phyloP scores from a whole-genome alignment of 2,113 vertebrate species.

The Perca flavescens region DNA sequence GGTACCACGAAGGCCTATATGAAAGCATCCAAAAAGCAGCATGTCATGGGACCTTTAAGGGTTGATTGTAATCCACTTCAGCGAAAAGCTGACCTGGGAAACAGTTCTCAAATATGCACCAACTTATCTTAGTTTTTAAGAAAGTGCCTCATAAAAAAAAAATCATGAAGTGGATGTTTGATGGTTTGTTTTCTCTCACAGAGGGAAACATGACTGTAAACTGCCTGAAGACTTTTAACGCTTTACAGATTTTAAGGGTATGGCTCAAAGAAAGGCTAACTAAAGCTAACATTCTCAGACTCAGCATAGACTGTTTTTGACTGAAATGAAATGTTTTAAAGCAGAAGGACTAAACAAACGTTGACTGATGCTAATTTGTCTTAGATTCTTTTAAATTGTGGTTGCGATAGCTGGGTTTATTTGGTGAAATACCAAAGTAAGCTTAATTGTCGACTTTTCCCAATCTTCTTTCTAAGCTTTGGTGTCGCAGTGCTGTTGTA shows the following conservation, averaged over 20 bases:
- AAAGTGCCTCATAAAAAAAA: too few species aligned
- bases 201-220: too few species aligned
- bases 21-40: too few species aligned
- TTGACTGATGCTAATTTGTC: neutral
- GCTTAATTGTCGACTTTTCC: neutral
- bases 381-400: neutral
- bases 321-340: neutral
- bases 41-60: too few species aligned
- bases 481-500: neutral
- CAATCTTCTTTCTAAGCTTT: neutral
- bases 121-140: neutral
- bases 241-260: too few species aligned
- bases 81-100: too few species aligned
- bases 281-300: neutral
- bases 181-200: neutral
- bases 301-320: neutral
- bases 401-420: neutral
- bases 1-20: too few species aligned
- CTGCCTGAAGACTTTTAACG: too few species aligned
- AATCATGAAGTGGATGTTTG: neutral
- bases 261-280: neutral
- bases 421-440: neutral
- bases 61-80: too few species aligned
- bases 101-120: neutral
- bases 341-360: neutral